Evolutionary conservation across 1,140 invertebrate species (phyloP).

Genomic region (Bombyx mori): DNA sequence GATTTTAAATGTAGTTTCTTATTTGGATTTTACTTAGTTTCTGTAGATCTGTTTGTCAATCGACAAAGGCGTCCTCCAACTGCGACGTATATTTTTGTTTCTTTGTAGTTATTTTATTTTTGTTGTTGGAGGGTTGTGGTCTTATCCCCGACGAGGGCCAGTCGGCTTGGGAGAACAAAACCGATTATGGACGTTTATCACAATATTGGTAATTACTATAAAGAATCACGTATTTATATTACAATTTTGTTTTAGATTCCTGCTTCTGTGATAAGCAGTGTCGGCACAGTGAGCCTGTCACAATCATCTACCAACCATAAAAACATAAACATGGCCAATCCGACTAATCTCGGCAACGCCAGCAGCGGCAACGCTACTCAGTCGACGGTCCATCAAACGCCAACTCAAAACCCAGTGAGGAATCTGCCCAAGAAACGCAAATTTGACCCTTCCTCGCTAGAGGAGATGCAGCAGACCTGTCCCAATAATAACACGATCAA

Average conservation of each 20-base stretch:
- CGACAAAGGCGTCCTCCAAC: no score
- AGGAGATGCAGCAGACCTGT: slow-evolving; percentile 73
- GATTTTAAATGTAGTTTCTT: no score
- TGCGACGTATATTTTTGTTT: no score
- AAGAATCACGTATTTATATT: neutral
- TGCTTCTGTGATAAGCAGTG: slow-evolving; percentile 69
- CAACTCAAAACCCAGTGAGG: slow-evolving; percentile 68
- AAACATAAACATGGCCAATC: slow-evolving; percentile 63
- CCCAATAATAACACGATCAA: slow-evolving; percentile 42
- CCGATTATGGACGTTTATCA: neutral
- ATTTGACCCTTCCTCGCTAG: slow-evolving; percentile 86
- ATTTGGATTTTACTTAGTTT: no score
- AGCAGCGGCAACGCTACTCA: slow-evolving; percentile 39
- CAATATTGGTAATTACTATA: neutral
- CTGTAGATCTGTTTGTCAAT: no score
- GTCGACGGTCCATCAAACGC: slow-evolving; percentile 41
- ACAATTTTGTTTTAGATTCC: slow-evolving; percentile 56
- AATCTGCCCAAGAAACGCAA: slow-evolving; percentile 92
- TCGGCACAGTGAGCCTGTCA: slow-evolving; percentile 66
- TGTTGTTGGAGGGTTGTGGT: no score
- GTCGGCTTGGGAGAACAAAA: no score
- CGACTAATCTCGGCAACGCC: slow-evolving; percentile 48
- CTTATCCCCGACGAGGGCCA: no score
- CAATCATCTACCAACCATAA: slow-evolving; percentile 47
- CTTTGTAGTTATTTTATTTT: no score